Base-by-base conservation (phyloP, 2,797 vertebrate genomes). In the Lacerta viridis region DNA sequence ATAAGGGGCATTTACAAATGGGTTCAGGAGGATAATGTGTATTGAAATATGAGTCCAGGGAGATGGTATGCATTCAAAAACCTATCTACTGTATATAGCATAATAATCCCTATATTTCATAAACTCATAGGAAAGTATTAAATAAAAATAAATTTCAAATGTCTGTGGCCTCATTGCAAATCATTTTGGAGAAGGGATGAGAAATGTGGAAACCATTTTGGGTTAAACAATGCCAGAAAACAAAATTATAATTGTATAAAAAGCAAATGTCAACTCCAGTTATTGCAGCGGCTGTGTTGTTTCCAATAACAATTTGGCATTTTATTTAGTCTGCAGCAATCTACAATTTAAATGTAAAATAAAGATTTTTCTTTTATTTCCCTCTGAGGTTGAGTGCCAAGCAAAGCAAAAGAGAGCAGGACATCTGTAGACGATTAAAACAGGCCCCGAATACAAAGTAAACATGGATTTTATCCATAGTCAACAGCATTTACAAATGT, bases 401-500 rank as follows among this genome's bases (percentile, higher is more conserved):
- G 93, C 96, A 97, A 98, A 98, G 98, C 98, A 97, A 95, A 94
- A 93, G 93, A 94, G 97, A 97, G 97, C 94, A 92, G 97, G 97
- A 97, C 99, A 99, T 98, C 98, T 99, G 98, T 95, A 97, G 97
- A 96, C 98, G 98, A 98, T 99, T 99, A 98, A 97, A 98, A 96
- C 97, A 96, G 96, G 97, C 97, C 97, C 94, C 97, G 97, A 98
- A 98, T 98, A 98, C 97, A 98, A 98, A 98, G 98, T 98, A 98
- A 99, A 99, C 98, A 99, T 98, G 98, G 98, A 98, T 96, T 97
- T 97, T 96, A 98, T 99, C 98, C 98, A 99, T 96, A 98, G 98
- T 98, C 98, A 99, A 98, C 98, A 99, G 97, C 97, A 98, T 98
- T 98, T 98, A 98, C 98, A 98, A 99, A 99, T 98, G 98, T 98